These are phyloP conservation scores for Tetraodon nigroviridis DNA, from an alignment of 2,113 vertebrate species.

Conservation along the genomic window DNA sequence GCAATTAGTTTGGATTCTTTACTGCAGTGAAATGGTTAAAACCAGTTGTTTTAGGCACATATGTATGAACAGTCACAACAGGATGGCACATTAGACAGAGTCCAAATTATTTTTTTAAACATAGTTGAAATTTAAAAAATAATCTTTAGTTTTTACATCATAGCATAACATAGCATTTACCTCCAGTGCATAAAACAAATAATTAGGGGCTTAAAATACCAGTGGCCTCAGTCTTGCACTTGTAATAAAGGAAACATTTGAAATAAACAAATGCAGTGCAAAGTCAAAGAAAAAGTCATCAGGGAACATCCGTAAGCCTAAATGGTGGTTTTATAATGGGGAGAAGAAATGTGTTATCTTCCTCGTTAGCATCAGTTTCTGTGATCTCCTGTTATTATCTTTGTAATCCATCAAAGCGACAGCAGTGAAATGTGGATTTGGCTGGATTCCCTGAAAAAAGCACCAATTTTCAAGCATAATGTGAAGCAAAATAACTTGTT, in stretches of 20 bases:
- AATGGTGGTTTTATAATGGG: too few relatives aligned
- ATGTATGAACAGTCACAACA: conserved; percentile 51
- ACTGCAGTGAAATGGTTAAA: conserved; percentile 23
- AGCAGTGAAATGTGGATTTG: background rate
- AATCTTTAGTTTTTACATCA: conserved; percentile 9
- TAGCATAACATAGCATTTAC: conserved; percentile 8
- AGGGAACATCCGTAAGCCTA: too few relatives aligned
- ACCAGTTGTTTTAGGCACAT: conserved; percentile 55
- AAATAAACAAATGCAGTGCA: background rate
- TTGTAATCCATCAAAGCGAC: background rate
- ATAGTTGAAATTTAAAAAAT: conserved; percentile 7
- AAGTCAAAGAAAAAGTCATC: background rate
- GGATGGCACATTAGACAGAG: conserved; percentile 47
- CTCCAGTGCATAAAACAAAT: conserved; percentile 13
- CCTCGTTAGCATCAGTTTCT: background rate
- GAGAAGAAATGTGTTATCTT: background rate
- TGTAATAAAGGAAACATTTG: background rate
- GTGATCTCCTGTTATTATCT: background rate
- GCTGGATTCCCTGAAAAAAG: background rate
- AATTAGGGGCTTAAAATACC: conserved; percentile 1
- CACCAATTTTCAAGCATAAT: background rate
- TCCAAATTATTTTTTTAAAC: conserved; percentile 11
- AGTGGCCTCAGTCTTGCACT: conserved; percentile 3
- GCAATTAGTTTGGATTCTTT: conserved; percentile 11
- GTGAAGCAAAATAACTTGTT: background rate